Percentiles rank a stretch among this genome's conserved stretches.
phyloP scores from a whole-genome alignment of 37 sponge, comb jelly and placozoan species.

The Halichondria panicea region DNA sequence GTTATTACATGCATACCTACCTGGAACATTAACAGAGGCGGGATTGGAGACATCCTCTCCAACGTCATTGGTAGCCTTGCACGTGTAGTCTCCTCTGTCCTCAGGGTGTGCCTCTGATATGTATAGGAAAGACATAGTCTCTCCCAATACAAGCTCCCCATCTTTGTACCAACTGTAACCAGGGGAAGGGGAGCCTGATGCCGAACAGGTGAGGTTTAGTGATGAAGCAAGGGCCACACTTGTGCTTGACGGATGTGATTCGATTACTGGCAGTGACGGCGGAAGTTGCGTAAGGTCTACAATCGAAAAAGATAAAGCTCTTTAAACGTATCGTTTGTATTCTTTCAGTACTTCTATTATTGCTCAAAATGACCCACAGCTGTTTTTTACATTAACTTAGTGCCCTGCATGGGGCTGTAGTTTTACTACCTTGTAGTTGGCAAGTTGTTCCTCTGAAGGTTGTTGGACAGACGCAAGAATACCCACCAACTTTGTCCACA shows the following conservation, averaged over 20 bases:
- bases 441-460: constrained; percentile 3
- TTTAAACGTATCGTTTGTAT: not conserved
- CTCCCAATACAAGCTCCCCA: constrained; percentile 27
- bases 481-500: constrained; percentile 8
- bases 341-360: not conserved
- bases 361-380: not conserved
- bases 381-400: no score
- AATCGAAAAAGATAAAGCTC: not conserved
- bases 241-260: not conserved
- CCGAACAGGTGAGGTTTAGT: constrained; percentile 33
- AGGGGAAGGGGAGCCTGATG: constrained; percentile 16
- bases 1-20: no score
- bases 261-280: not conserved
- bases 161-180: constrained; percentile 39
- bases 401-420: no score
- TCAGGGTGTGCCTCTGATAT: constrained; percentile 11
- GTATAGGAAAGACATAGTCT: constrained; percentile 8
- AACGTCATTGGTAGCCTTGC: constrained; percentile 30
- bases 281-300: not conserved
- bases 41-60: constrained; percentile 15
- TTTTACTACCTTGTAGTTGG: not conserved
- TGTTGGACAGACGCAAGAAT: not conserved
- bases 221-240: not conserved
- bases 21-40: constrained; percentile 4
- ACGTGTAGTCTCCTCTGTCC: constrained; percentile 50